Conservation (phyloP, 2,113 vertebrate genomes). For the Aythya baeri region DNA sequence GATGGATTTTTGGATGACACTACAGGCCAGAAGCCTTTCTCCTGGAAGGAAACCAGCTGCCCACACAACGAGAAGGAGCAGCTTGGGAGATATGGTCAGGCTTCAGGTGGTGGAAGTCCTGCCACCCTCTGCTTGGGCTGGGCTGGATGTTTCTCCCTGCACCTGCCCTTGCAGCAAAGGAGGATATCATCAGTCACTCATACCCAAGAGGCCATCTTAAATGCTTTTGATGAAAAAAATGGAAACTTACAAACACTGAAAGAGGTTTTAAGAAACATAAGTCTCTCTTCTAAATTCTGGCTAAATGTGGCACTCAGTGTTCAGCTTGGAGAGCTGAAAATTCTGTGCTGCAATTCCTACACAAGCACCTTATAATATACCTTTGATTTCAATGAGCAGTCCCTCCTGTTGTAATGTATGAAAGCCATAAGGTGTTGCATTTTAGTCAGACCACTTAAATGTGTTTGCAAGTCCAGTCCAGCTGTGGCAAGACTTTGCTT, state of each 20-base stretch:
- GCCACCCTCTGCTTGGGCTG: background rate
- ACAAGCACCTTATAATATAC: background rate
- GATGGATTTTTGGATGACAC: conserved; percentile 52
- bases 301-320: background rate
- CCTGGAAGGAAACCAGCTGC: conserved; percentile 46
- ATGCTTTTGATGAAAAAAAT: background rate
- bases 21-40: background rate
- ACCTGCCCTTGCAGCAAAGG: background rate
- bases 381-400: background rate
- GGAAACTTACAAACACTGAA: background rate
- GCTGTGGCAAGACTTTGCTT: background rate
- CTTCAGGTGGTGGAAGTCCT: background rate
- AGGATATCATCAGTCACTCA: background rate
- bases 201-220: background rate
- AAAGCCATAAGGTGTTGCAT: background rate
- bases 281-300: background rate
- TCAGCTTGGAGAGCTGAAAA: background rate
- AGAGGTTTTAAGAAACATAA: background rate
- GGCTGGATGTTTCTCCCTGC: conserved; percentile 6
- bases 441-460: background rate
- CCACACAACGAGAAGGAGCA: conserved; percentile 44
- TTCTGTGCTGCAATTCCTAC: background rate
- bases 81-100: background rate
- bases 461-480: background rate
- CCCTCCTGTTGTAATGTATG: background rate